Percentiles rank a stretch among this genome's conserved stretches.
These are phyloP conservation scores for Embiotoca jacksoni DNA, from an alignment of 2,113 vertebrate genomes.

Conservation along the genomic window DNA sequence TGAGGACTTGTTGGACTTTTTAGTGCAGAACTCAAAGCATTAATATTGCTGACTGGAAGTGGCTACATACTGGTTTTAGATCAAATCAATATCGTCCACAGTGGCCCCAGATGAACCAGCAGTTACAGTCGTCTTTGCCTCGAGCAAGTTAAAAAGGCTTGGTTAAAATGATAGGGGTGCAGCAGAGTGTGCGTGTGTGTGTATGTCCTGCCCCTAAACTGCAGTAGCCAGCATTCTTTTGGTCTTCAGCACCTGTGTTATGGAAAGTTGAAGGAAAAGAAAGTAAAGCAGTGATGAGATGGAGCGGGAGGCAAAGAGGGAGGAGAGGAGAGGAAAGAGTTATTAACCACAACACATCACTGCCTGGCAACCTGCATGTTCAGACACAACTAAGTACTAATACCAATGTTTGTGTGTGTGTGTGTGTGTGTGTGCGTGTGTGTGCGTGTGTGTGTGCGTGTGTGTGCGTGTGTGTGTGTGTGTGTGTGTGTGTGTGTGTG, in stretches of 20 bases:
- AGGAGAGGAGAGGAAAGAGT: slow-evolving; percentile 50
- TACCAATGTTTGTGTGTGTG: slow-evolving; percentile 28
- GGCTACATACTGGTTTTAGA: slow-evolving; percentile 9
- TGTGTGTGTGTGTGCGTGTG: slow-evolving; percentile 28
- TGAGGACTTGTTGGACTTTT: slow-evolving; percentile 6
- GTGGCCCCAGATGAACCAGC: slow-evolving; percentile 21
- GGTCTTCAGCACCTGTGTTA: slow-evolving; percentile 54
- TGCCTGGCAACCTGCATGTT: slow-evolving; percentile 71
- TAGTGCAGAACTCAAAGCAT: neutral
- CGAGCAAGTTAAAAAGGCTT: slow-evolving; percentile 7
- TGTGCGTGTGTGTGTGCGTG: slow-evolving; percentile 13
- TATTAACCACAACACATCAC: slow-evolving; percentile 71
- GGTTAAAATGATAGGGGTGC: slow-evolving; percentile 11
- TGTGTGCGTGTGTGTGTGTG: neutral
- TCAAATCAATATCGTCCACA: slow-evolving; percentile 16
- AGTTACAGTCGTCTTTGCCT: neutral
- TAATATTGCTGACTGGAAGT: neutral
- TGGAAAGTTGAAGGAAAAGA: slow-evolving; percentile 24
- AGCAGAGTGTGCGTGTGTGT: neutral
- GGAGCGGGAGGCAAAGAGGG: neutral
- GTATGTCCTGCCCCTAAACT: too few species aligned
- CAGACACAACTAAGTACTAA: slow-evolving; percentile 62
- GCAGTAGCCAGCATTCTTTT: slow-evolving; percentile 18
- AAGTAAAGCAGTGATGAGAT: slow-evolving; percentile 19
- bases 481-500: slow-evolving; percentile 30